Conservation (phyloP, 1,140 invertebrate species). For the Araneus ventricosus region DNA sequence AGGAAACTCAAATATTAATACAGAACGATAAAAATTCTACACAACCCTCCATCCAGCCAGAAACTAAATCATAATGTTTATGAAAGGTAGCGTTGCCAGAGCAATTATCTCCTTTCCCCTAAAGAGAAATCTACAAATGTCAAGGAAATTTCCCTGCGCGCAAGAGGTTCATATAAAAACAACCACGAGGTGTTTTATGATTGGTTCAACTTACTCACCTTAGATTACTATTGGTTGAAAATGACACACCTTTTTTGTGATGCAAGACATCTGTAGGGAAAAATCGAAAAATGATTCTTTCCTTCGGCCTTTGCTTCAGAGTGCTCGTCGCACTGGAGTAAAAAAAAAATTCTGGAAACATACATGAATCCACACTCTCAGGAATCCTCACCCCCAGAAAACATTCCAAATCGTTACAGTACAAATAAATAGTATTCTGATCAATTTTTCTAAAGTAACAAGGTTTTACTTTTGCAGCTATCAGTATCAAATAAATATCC, state of each 20-base stretch:
- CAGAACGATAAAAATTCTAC: background rate
- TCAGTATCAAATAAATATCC: no score
- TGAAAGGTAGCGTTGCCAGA: constrained; percentile 8
- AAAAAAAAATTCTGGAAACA: no score
- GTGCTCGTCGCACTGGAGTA: no score
- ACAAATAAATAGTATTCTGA: no score
- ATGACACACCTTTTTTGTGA: background rate
- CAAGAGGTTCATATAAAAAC: background rate
- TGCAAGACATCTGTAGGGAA: background rate
- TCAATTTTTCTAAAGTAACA: no score
- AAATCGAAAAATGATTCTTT: no score
- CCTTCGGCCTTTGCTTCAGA: no score
- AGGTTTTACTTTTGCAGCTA: no score
- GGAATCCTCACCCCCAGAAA: no score
- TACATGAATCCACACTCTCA: no score
- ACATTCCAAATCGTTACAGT: no score
- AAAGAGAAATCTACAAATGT: background rate
- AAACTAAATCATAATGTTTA: constrained; percentile 36
- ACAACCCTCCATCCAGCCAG: background rate
- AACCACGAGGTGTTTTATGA: background rate
- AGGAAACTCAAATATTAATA: constrained; percentile 57
- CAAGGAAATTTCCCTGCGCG: background rate
- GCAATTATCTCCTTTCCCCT: background rate
- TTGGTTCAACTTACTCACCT: background rate
- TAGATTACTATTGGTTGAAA: constrained; percentile 1